These are phyloP conservation scores for Parazoanthus darwini DNA, from an alignment of 92 coral and sea anemone genomes.

Conservation along the genomic window DNA sequence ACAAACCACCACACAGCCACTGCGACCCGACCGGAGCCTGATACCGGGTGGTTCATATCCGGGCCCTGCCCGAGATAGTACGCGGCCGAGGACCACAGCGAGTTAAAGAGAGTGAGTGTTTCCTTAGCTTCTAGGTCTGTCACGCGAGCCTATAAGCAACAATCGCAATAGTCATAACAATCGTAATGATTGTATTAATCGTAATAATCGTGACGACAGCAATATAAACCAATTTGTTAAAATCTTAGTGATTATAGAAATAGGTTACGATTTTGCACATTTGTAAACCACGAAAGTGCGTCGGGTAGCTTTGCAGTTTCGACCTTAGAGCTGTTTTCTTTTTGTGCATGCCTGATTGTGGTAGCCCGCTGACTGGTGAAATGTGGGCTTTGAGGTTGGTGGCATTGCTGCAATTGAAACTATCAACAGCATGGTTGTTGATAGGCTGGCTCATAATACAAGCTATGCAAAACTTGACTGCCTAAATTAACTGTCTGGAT, in stretches of 20 bases:
- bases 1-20: constrained; percentile 76
- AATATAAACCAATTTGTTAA: too few species aligned
- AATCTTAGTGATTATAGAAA: too few species aligned
- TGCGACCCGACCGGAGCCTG: constrained; percentile 61
- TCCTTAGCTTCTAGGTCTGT: constrained; percentile 34
- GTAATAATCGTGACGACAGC: too few species aligned
- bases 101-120: constrained; percentile 48
- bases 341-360: background rate
- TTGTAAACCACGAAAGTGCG: too few species aligned
- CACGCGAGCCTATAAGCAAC: constrained; percentile 27
- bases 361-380: background rate
- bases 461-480: background rate
- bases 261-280: too few species aligned
- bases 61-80: constrained; percentile 69
- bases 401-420: background rate
- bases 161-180: background rate
- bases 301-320: too few species aligned
- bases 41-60: constrained; percentile 56
- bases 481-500: background rate
- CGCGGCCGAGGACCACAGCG: constrained; percentile 62
- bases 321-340: background rate
- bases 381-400: background rate
- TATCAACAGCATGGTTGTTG: background rate
- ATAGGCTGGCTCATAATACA: background rate
- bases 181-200: background rate